Evolutionary conservation across 2,113 vertebrate species (phyloP), one percentile per base, ranked within the genome.

Genomic region (Caranx melampygus): DNA sequence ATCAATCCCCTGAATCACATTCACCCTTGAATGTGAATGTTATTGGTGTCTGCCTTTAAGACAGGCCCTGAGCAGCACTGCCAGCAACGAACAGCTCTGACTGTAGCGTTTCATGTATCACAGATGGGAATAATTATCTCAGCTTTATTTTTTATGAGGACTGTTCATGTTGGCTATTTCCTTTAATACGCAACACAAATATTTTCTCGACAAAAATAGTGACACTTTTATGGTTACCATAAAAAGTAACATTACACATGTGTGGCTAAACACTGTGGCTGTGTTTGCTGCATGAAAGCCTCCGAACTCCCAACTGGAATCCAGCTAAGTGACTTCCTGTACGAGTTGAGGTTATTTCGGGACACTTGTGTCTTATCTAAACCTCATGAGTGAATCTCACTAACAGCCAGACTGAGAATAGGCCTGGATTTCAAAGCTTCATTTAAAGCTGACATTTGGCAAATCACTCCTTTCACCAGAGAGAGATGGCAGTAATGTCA

Each of bases 81-180:
- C 11, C 1, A 1, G 35, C 74, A 15, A 31, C 54, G 42, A 78
- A 60, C 42, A 51, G 14, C 11, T 73, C 31, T 51, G 62, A 81
- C 33, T 71, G 75, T 44, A 80, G 37, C 71, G 21, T 47, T 69
- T 74, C 55, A 51, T 58, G 52, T 73, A 21, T 40, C 75, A 78
- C 82, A 79, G 67, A 79, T 71, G 77, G 80, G 58, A 81, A 72
- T 21, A 20, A 83, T 84, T 62, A 83, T 61, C 71, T 47, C 52
- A 67, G 65, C 57, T 78, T 82, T 67, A 67, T 75, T 72, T 84
- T 85, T 85, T 68, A 89, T 3, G 66, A 74, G 69, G 35, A 89
- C 61, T 31, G 5, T 35, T 85, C 74, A 72, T 81, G 77, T 71
- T 3, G 3, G 34, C 42, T 59, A 57, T 67, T 86, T 51, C 59